Percentiles rank a stretch among this genome's conserved stretches.
Conservation (phyloP, 2,797 vertebrate species). For the Cyprinodon diabolis region DNA sequence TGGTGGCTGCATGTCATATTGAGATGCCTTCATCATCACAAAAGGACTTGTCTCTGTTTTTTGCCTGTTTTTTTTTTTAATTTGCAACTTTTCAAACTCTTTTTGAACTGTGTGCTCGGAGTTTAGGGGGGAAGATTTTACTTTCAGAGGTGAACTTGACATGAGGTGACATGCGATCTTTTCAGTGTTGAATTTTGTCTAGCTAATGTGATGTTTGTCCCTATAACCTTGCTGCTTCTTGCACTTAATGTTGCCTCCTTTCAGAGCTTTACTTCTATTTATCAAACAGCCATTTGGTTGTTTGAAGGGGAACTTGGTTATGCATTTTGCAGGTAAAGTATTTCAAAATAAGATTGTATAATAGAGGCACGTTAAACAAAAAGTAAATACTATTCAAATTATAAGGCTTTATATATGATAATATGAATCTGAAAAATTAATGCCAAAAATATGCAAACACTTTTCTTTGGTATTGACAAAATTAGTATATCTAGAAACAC, state of each 20-base stretch:
- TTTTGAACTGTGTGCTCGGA: slow-evolving; percentile 42
- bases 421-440: background rate
- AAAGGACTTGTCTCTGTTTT: slow-evolving; percentile 65
- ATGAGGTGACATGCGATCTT: slow-evolving; percentile 44
- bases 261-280: slow-evolving; percentile 18
- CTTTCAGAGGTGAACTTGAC: slow-evolving; percentile 57
- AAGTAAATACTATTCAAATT: background rate
- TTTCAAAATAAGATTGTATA: slow-evolving; percentile 8
- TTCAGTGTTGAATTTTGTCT: slow-evolving; percentile 45
- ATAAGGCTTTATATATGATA: background rate
- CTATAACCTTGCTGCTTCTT: slow-evolving; percentile 39
- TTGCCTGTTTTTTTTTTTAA: slow-evolving; percentile 29
- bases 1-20: slow-evolving; percentile 77
- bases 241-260: slow-evolving; percentile 33
- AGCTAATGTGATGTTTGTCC: slow-evolving; percentile 52
- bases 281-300: background rate
- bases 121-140: slow-evolving; percentile 46
- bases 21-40: slow-evolving; percentile 71
- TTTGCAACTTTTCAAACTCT: slow-evolving; percentile 60
- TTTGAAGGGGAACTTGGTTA: slow-evolving; percentile 43
- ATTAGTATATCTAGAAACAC: too few relatives aligned
- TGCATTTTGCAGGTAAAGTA: slow-evolving; percentile 43
- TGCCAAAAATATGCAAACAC: too few relatives aligned
- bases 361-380: background rate
- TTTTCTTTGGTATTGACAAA: too few relatives aligned